Evolutionary conservation across 1,140 invertebrate genomes (phyloP).

Genomic region (Heliconius hewitsoni): DNA sequence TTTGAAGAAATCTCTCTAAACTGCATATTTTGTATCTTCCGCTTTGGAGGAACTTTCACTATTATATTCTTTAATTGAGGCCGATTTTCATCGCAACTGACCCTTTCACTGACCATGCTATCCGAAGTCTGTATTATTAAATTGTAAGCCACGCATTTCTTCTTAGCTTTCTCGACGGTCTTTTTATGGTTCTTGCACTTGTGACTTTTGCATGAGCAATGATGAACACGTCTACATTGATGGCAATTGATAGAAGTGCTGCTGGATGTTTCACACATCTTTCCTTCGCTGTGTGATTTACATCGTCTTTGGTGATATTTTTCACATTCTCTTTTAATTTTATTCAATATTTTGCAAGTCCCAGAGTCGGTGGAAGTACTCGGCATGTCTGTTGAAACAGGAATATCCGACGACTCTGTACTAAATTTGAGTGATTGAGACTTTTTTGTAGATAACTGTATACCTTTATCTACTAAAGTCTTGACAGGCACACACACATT

Average conservation of each 20-base stretch:
- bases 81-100: conserved; percentile 36
- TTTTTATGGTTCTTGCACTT: conserved; percentile 61
- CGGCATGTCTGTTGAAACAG: conserved; percentile 57
- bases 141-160: conserved; percentile 76
- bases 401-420: conserved; percentile 60
- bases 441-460: conserved; percentile 55
- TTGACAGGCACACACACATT: conserved; percentile 28
- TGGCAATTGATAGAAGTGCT: conserved; percentile 65
- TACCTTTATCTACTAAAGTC: conserved; percentile 55
- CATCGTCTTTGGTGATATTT: conserved; percentile 69
- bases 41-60: conserved; percentile 68
- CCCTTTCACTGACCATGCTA: conserved; percentile 67
- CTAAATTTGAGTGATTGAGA: conserved; percentile 40
- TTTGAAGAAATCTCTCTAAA: conserved; percentile 60
- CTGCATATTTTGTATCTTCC: conserved; percentile 49
- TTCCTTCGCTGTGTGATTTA: conserved; percentile 46
- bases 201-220: conserved; percentile 55
- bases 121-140: conserved; percentile 76
- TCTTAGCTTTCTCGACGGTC: conserved; percentile 60
- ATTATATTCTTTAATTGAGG: conserved; percentile 66
- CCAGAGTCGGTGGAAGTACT: conserved; percentile 63
- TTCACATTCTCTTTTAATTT: conserved; percentile 71
- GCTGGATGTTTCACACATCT: conserved; percentile 59
- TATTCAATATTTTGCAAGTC: conserved; percentile 66
- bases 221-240: conserved; percentile 54